These are phyloP conservation scores for Sarcophaga rosellei DNA, from an alignment of 2,888 invertebrate genomes.

Conservation along the genomic window DNA sequence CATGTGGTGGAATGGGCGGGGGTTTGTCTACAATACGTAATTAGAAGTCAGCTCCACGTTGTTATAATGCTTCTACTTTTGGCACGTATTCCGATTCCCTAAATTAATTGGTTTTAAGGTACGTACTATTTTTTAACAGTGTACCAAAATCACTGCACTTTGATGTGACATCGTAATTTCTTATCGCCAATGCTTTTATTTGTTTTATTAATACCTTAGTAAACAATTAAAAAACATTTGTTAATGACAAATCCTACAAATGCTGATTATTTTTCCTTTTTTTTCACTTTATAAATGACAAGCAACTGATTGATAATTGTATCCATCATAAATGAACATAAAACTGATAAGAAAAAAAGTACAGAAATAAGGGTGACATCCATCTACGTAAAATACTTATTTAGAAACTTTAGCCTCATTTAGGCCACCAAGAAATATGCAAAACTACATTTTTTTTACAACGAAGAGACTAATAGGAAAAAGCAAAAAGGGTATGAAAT, in stretches of 20 bases:
- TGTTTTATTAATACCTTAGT: conserved; percentile 8
- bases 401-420: no score
- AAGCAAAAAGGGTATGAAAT: no score
- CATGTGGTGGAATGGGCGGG: no score
- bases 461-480: no score
- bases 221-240: conserved; percentile 49
- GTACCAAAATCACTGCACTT: not conserved
- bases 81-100: not conserved
- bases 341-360: conserved; percentile 47
- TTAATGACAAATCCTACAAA: conserved; percentile 49
- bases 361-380: not conserved
- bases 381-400: no score
- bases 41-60: no score
- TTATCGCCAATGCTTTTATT: conserved; percentile 17
- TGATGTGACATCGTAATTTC: not conserved
- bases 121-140: not conserved
- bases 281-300: conserved; percentile 29
- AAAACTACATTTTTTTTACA: no score
- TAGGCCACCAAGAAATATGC: no score
- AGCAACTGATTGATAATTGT: conserved; percentile 53
- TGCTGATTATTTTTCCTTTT: not conserved
- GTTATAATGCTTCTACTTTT: no score
- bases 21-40: no score
- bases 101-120: not conserved
- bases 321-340: conserved; percentile 62